Base-by-base conservation (phyloP, 1,140 invertebrate species). In the Onthophagus taurus region DNA sequence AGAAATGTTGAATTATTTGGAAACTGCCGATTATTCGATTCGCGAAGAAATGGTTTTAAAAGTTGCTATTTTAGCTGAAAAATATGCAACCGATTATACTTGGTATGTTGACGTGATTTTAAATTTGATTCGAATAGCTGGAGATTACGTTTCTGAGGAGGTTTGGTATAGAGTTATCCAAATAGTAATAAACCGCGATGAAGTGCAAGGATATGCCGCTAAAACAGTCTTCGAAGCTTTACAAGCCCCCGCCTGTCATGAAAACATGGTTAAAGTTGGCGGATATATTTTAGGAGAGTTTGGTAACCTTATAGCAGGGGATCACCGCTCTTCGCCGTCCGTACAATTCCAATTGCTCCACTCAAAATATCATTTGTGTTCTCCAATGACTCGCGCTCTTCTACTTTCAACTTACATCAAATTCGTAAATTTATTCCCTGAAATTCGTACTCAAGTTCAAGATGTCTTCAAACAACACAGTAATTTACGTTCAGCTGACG, bases 181-280 rank as follows among this genome's bases (percentile, higher is more conserved):
- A 71, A 99, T 99, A 57, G 96, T 99, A 11, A 97, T 99, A 31
- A 99, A 99, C 64, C 77, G 96, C 57, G 95, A 99, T 64, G 97
- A 99, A 71, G 95, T 99, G 1, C 91, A 95, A 69, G 96, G 94
- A 13, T 99, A 99, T 72, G 95, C 97, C 33, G 95, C 97, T 5
- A 99, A 99, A 74, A 99, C 96, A 23, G 95, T 98, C 4, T 99
- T 99, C 74, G 96, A 99, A 68, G 89, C 95, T 48, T 68, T 99
- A 34, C 93, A 97, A 76, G 93, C 94, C 31, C 92, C 93, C 18
- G 94, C 96, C 35, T 99, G 96, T 64, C 97, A 99, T 69, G 97
- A 99, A 72, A 99, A 99, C 67, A 99, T 99, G 96, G 96, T 99
- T 0, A 99, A 99, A 80, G 97, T 99, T 31, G 96, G 96, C 39